Conservation (phyloP, 1,140 invertebrate genomes). For the Zophobas atratus region DNA sequence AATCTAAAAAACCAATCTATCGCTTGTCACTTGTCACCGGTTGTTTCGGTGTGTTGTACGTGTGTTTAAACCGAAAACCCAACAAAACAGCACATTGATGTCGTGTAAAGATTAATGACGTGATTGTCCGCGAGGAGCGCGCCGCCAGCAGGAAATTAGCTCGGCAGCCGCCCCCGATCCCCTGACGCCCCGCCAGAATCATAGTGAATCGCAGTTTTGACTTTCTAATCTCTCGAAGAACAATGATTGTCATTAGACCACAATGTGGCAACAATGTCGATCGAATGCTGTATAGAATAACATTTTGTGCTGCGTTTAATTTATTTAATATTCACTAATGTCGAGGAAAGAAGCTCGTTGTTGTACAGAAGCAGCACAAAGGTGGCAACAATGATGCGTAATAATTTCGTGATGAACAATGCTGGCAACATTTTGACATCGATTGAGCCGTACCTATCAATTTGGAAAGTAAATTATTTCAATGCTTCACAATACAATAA, state of each 20-base stretch:
- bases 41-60: slow-evolving; percentile 56
- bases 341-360: slow-evolving; percentile 54
- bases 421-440: slow-evolving; percentile 59
- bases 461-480: slow-evolving; percentile 64
- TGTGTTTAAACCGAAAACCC: slow-evolving; percentile 59
- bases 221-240: slow-evolving; percentile 37
- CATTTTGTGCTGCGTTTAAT: slow-evolving; percentile 47
- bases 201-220: slow-evolving; percentile 38
- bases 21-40: slow-evolving; percentile 63
- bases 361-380: slow-evolving; percentile 51
- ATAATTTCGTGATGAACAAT: slow-evolving; percentile 53
- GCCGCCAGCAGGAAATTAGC: slow-evolving; percentile 61
- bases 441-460: slow-evolving; percentile 63
- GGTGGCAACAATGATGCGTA: slow-evolving; percentile 44
- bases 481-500: slow-evolving; percentile 58
- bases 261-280: slow-evolving; percentile 15
- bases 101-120: slow-evolving; percentile 62
- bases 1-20: slow-evolving; percentile 63
- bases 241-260: slow-evolving; percentile 21
- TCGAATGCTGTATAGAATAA: slow-evolving; percentile 18
- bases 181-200: slow-evolving; percentile 20
- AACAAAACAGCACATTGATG: slow-evolving; percentile 61
- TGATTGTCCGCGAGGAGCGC: slow-evolving; percentile 57
- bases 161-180: slow-evolving; percentile 48
- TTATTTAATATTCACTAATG: slow-evolving; percentile 57